Evolutionary conservation across 30 jellyfish, hydroid and myxozoan genomes (phyloP).

Genomic region (Catostylus mosaicus): DNA sequence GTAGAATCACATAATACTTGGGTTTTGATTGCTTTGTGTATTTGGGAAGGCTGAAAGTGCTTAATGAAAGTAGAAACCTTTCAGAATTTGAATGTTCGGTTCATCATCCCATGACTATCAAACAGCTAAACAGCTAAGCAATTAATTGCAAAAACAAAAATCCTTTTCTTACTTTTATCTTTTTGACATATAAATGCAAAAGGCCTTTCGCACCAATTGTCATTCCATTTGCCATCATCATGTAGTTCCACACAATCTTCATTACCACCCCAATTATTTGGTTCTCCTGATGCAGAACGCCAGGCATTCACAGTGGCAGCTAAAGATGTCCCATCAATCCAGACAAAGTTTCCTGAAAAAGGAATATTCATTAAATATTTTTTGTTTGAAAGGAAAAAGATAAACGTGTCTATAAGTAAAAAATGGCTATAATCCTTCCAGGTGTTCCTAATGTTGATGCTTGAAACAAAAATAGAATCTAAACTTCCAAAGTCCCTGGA

Average conservation of each 20-base stretch:
- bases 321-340: constrained; percentile 81
- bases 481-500: too few relatives aligned
- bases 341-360: constrained; percentile 48
- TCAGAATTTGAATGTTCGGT: too few relatives aligned
- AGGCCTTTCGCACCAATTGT: constrained; percentile 74
- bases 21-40: too few relatives aligned
- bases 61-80: too few relatives aligned
- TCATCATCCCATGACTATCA: neutral
- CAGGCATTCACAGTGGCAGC: constrained; percentile 67
- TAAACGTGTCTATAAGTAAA: too few relatives aligned
- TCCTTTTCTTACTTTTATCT: constrained; percentile 31
- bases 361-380: neutral
- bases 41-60: too few relatives aligned
- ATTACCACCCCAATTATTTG: constrained; percentile 85
- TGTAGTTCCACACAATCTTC: constrained; percentile 93
- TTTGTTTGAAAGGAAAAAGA: too few relatives aligned
- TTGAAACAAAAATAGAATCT: too few relatives aligned
- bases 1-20: too few relatives aligned
- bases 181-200: constrained; percentile 91
- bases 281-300: constrained; percentile 70
- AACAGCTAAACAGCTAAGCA: neutral
- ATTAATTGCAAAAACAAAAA: neutral
- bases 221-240: constrained; percentile 88
- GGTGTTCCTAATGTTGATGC: too few relatives aligned
- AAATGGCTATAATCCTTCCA: too few relatives aligned